Conservation (phyloP, 2,888 invertebrate species). For the Caenorhabditis sp. region DNA sequence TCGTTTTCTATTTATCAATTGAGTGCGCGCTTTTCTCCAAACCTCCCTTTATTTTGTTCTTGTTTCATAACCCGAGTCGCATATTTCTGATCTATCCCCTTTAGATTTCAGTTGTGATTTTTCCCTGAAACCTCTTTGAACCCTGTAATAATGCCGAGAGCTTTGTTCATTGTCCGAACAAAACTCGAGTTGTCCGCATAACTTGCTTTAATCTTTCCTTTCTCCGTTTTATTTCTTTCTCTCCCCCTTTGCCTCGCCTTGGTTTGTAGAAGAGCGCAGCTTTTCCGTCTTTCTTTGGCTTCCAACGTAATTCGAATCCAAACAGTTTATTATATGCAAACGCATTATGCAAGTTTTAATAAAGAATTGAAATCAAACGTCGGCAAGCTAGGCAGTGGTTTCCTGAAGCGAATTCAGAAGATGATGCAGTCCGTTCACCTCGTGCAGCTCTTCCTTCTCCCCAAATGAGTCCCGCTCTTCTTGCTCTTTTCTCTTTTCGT, state of each 20-base stretch:
- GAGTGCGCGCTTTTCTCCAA: constrained; percentile 11
- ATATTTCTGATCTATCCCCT: constrained; percentile 26
- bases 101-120: constrained; percentile 45
- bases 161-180: constrained; percentile 43
- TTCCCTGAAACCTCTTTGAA: constrained; percentile 1
- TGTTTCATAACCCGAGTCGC: constrained; percentile 44
- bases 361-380: constrained; percentile 31
- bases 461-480: constrained; percentile 42
- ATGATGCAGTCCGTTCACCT: constrained; percentile 26
- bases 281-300: constrained; percentile 50
- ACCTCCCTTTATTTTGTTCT: constrained; percentile 6
- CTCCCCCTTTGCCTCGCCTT: constrained; percentile 40
- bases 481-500: constrained; percentile 49
- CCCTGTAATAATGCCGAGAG: constrained; percentile 27
- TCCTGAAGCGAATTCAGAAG: constrained; percentile 30
- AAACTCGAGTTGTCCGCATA: constrained; percentile 47
- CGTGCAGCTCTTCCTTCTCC: constrained; percentile 22
- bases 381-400: constrained; percentile 16
- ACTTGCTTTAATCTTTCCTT: constrained; percentile 30
- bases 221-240: constrained; percentile 9
- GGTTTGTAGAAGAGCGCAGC: constrained; percentile 46
- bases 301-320: constrained; percentile 21
- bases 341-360: constrained; percentile 54
- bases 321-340: constrained; percentile 38
- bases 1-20: constrained; percentile 48